Evolutionary conservation across 2,888 invertebrate species (phyloP), one percentile per base, ranked within the genome.

Genomic region (Hoplodrina ambigua): DNA sequence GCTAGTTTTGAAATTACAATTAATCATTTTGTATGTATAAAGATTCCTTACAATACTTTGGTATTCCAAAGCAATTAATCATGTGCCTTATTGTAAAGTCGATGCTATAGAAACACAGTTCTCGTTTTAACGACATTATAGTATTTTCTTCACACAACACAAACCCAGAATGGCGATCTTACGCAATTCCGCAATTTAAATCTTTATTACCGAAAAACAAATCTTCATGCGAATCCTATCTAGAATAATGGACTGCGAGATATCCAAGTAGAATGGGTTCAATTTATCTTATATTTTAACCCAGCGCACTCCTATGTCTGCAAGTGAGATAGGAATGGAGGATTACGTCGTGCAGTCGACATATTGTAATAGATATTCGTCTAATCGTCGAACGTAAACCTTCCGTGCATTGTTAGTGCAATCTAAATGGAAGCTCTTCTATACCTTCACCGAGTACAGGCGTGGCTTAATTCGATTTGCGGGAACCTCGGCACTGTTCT

Each of bases 381-480:
- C 70, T 81, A 81, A 84, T 81, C 78, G 79, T 81, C 78, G 79
- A 84, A 82, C 80, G 81, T 69, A 46, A 17, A 72, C 62, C 68
- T 66, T 57, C 54, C 49, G 62, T 77, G 80, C 72, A 84, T 83
- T 83, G 83, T 85, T 80, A 86, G 83, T 85, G 81, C 84, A 84
- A 88, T 82, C 78, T 83, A 86, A 88, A 87, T 87, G 82, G 85
- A 85, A 88, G 82, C 82, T 83, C 75, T 71, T 83, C 63, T 75
- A 87, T 85, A 88, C 86, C 84, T 86, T 86, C 78, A 81, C 85
- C 71, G 75, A 78, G 81, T 81, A 83, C 79, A 80, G 81, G 70
- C 74, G 65, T 69, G 78, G 80, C 81, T 84, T 91, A 91, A 91
- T 91, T 90, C 86, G 87, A 91, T 91, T 91, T 88, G 86, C 85